Evolutionary conservation across 2,888 invertebrate genomes (phyloP).

Genomic region (Rotaria magnacalcarata): DNA sequence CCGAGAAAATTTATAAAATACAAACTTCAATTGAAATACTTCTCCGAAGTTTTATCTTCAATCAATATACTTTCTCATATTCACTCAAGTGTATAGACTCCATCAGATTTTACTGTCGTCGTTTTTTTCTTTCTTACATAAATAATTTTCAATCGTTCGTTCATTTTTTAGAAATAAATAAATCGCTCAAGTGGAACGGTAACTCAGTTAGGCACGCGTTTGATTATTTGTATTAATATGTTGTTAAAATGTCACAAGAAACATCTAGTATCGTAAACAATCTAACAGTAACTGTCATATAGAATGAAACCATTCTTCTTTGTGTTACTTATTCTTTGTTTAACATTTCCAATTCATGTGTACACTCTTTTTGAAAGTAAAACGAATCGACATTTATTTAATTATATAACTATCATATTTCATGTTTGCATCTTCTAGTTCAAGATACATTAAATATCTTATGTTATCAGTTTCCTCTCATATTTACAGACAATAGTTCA

Average conservation of each 20-base stretch:
- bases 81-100: neutral
- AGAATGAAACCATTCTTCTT: neutral
- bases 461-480: neutral
- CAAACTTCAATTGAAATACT: no score
- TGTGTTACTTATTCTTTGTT: neutral
- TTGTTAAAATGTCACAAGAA: neutral
- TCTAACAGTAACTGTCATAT: neutral
- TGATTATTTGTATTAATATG: neutral
- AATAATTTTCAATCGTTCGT: neutral
- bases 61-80: no score
- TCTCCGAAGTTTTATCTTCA: no score
- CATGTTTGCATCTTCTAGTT: neutral
- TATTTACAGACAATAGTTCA: neutral
- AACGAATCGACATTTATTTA: neutral
- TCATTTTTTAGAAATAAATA: neutral
- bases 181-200: constrained; percentile 6
- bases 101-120: neutral
- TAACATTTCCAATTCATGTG: neutral
- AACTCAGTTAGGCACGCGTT: neutral
- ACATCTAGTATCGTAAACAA: neutral
- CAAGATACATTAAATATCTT: constrained; percentile 4
- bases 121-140: neutral
- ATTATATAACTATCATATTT: neutral
- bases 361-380: neutral
- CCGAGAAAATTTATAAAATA: no score